Evolutionary conservation across 2,888 invertebrate genomes (phyloP).

Genomic region (Teleogryllus oceanicus): DNA sequence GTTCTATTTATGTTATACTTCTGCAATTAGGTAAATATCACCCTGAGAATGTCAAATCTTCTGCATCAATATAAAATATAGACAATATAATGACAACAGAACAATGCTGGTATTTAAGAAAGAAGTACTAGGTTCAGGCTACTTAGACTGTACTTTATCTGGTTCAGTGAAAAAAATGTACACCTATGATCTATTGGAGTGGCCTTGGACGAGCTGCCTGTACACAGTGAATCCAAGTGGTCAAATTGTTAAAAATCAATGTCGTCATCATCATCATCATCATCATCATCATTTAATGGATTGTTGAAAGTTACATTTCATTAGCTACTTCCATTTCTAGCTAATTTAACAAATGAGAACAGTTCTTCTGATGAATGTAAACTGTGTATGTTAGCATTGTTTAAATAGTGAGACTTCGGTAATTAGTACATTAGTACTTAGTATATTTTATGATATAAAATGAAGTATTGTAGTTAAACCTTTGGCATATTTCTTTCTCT

Average conservation of each 20-base stretch:
- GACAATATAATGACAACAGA: slow-evolving; percentile 1
- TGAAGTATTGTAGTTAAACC: background rate
- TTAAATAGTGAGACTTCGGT: too few relatives aligned
- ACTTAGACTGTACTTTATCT: background rate
- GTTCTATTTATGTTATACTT: background rate
- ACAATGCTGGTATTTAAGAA: background rate
- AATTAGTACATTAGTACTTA: too few relatives aligned
- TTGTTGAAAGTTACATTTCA: too few relatives aligned
- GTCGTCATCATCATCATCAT: background rate
- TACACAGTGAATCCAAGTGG: background rate
- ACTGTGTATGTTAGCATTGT: too few relatives aligned
- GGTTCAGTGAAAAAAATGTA: background rate
- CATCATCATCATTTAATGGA: too few relatives aligned
- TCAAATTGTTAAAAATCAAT: background rate
- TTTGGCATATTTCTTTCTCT: background rate
- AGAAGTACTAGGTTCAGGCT: background rate
- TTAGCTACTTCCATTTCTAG: too few relatives aligned
- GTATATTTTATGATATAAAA: too few relatives aligned
- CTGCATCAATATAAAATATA: background rate
- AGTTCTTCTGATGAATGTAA: too few relatives aligned
- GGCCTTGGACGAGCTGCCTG: background rate
- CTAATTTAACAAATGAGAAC: too few relatives aligned
- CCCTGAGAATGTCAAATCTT: slow-evolving; percentile 10
- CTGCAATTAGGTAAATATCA: slow-evolving; percentile 7
- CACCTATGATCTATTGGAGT: background rate